Evolutionary conservation across 1,140 invertebrate genomes (phyloP).

Genomic region (Philaenus spumarius): DNA sequence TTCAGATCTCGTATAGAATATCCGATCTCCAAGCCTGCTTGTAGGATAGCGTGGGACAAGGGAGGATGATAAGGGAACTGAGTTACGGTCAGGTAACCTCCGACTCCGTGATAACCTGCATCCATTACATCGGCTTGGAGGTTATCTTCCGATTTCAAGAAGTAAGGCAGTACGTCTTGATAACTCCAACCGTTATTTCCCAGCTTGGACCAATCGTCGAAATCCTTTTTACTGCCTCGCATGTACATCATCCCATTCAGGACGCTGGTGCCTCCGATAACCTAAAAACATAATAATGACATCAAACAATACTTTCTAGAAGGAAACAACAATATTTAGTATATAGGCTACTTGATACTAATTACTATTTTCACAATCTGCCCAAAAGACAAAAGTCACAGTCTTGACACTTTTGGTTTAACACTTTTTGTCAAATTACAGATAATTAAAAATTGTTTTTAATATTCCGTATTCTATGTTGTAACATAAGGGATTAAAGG

Average conservation of each 20-base stretch:
- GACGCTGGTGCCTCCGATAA: constrained; percentile 85
- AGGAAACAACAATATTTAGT: too few species aligned
- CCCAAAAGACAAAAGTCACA: too few species aligned
- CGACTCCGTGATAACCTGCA: constrained; percentile 65
- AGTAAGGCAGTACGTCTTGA: constrained; percentile 80
- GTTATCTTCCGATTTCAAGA: constrained; percentile 81
- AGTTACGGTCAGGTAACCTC: constrained; percentile 69
- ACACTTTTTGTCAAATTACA: too few species aligned
- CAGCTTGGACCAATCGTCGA: constrained; percentile 78
- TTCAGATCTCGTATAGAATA: constrained; percentile 78
- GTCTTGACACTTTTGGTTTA: too few species aligned
- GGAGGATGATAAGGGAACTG: constrained; percentile 83
- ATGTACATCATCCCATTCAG: constrained; percentile 98
- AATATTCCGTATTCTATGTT: too few species aligned
- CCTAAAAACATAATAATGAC: constrained; percentile 48
- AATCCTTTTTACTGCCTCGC: constrained; percentile 83
- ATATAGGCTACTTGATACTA: too few species aligned
- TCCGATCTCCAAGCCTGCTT: constrained; percentile 74
- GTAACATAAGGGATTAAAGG: too few species aligned
- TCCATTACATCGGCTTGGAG: constrained; percentile 62
- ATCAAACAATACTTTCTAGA: too few species aligned
- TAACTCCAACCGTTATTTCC: constrained; percentile 89
- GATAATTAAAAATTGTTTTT: too few species aligned
- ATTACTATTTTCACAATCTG: too few species aligned
- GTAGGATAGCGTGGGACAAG: constrained; percentile 71